Conservation (phyloP, 1,140 invertebrate genomes). For the Eueides isabella region DNA sequence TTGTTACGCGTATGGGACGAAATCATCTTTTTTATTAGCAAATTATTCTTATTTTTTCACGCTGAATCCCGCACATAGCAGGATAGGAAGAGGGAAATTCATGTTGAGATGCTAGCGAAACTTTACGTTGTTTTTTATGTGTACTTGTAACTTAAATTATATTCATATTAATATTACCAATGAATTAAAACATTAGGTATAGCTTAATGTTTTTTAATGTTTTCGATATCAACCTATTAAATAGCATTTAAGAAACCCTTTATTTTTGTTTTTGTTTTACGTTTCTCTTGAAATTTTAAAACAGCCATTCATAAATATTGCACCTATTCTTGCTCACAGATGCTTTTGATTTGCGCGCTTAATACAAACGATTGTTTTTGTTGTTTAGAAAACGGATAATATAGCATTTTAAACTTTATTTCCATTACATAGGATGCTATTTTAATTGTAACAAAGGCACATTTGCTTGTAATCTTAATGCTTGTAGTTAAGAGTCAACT, state of each 20-base stretch:
- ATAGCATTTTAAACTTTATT: conserved; percentile 5
- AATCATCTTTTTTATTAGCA: not conserved
- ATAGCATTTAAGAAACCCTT: too few species aligned
- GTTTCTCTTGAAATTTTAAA: not conserved
- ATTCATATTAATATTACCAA: too few species aligned
- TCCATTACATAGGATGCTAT: not conserved
- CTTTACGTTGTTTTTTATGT: too few species aligned
- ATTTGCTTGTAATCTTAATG: not conserved
- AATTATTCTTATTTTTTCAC: not conserved
- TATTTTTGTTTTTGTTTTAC: not conserved
- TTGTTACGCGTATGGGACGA: not conserved
- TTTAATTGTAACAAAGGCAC: not conserved
- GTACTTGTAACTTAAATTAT: too few species aligned
- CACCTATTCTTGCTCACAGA: not conserved
- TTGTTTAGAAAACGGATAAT: not conserved
- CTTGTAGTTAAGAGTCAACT: not conserved
- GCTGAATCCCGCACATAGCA: too few species aligned
- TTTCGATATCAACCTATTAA: too few species aligned
- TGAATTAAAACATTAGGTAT: too few species aligned
- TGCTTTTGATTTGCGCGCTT: not conserved
- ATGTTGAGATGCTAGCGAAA: too few species aligned
- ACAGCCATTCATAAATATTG: not conserved
- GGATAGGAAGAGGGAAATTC: too few species aligned
- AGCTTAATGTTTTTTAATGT: too few species aligned
- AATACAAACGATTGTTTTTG: not conserved